Base-by-base conservation (phyloP, 2,888 invertebrate species). In the Dryomyza anilis region DNA sequence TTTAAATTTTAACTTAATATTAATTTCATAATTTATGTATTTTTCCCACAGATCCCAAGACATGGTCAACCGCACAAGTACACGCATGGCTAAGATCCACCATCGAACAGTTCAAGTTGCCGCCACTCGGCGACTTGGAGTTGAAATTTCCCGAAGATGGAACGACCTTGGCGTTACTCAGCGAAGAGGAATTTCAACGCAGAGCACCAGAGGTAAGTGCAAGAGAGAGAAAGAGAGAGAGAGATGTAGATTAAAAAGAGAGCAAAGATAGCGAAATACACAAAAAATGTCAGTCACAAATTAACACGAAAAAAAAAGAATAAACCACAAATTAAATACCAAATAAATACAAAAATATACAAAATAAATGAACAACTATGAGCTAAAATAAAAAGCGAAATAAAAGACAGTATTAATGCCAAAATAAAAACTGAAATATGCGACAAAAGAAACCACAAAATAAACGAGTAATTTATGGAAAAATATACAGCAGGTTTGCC, bases 81-180 rank as follows among this genome's bases (percentile, higher is more conserved):
- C 91, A 92, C 71, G 89, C 93, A 23, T 97, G 96, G 96, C 87
- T 96, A 67, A 88, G 91, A 81, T 95, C 93, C 89, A 95, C 94
- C 73, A 86, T 92, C 67, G 88, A 91, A 76, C 93, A 95, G 81
- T 91, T 91, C 82, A 88, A 90, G 73, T 84, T 93, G 71, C 89
- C 91, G 14, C 87, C 89, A 81, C 89, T 91, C 53, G 87, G 88
- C 25, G 84, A 91, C 66, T 91, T 93, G 74, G 85, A 91, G 66
- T 89, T 91, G 72, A 90, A 91, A 78, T 94, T 94, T 85, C 87
- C 89, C 70, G 90, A 95, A 86, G 89, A 92, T 72, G 96, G 96
- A 62, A 85, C 89, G 14, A 88, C 89, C 43, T 85, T 96, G 67
- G 88, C 91, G 66, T 87, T 89, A 57, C 86, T 96, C 64, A 89